A percentile compares a stretch with the other conserved stretches of the same genome.
Conservation (phyloP, 2,113 vertebrate genomes). For the Psittacus erithacus region DNA sequence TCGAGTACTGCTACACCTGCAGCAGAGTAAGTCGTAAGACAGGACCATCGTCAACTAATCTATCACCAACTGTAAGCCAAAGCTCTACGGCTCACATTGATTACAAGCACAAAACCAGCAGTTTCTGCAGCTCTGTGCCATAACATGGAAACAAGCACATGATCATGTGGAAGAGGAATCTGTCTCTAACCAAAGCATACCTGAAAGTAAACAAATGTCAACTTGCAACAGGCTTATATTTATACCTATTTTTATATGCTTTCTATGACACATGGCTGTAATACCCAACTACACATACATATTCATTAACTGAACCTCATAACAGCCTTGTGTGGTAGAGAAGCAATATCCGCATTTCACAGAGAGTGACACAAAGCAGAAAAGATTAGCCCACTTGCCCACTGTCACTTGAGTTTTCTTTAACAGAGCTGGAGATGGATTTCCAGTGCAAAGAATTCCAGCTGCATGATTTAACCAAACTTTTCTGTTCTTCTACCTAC, state of each 20-base stretch:
- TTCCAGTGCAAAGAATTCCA: not conserved
- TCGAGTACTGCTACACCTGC: slow-evolving; percentile 91
- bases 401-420: not conserved
- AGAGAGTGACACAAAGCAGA: slow-evolving; percentile 19
- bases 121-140: accelerated
- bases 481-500: not conserved
- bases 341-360: slow-evolving; percentile 7
- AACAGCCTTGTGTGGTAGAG: not conserved
- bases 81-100: accelerated
- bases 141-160: not conserved
- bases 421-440: not conserved
- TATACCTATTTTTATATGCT: slow-evolving; percentile 22
- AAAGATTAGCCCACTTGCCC: not conserved
- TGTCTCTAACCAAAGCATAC: not conserved
- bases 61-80: not conserved
- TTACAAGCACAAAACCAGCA: accelerated
- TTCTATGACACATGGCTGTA: slow-evolving; percentile 14
- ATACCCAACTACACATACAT: not conserved
- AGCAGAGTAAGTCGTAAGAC: not conserved
- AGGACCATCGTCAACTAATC: not conserved
- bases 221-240: not conserved
- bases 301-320: slow-evolving; percentile 11
- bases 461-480: not conserved
- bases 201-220: slow-evolving; percentile 31
- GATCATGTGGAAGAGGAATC: not conserved